Evolutionary conservation across 2,797 vertebrate species (phyloP), one percentile per base, ranked within the genome.

Genomic region (Pseudochirops corinnae): DNA sequence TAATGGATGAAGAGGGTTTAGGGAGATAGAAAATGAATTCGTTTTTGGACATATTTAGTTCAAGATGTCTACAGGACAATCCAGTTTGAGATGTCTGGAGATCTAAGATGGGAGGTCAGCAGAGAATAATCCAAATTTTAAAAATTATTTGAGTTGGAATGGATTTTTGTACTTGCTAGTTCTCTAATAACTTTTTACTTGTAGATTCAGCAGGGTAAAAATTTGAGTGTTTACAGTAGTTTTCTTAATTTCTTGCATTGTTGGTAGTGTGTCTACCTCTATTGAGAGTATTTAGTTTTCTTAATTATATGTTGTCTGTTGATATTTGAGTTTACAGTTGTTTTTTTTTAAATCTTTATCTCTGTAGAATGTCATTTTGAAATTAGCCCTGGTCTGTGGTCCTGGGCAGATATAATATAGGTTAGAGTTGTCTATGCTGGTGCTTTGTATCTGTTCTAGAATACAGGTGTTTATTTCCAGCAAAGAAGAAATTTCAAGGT

Each of bases 391-490:
- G 50, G 26, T 87, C 21, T 87, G 1, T 50, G 39, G 39, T 50
- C 39, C 21, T 87, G 74, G 74, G 21, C 74, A 87, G 67, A 6
- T 87, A 3, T 26, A 24, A 92, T 55, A 74, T 52, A 57, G 39
- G 21, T 9, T 92, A 56, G 67, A 94, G 28, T 6, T 97, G 16
- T 92, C 52, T 94, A 60, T 55, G 90, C 16, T 91, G 90, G 5
- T 74, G 33, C 46, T 93, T 26, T 95, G 12, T 33, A 9, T 93
- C 55, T 94, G 26, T 95, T 93, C 28, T n/a, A 55, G 90, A 90
- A 94, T 91, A 94, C 74, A 90, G 56, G 9, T 93, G 7, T 96
- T 96, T 96, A 96, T 87, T 94, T 53, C 94, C 16, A 94, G 21
- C 5, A 55, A 92, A n/a, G 46, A 91, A 39, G 93, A 55, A 46